Conservation (phyloP, 2,888 invertebrate species). For the Coronaproctus castanopsis region DNA sequence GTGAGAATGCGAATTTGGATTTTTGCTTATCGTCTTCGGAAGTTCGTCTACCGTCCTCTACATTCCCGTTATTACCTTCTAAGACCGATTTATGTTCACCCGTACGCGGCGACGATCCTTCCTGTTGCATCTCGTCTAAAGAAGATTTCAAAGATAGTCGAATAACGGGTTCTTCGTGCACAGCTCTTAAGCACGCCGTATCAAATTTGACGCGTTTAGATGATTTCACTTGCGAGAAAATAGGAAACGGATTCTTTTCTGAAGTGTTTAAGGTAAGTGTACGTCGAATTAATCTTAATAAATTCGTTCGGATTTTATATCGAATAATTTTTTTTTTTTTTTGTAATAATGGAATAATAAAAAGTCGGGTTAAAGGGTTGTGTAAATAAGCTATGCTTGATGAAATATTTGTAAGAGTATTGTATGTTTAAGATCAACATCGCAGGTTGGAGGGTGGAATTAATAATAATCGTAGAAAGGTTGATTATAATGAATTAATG, state of each 20-base stretch:
- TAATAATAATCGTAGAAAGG: no score
- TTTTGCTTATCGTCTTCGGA: constrained; percentile 1
- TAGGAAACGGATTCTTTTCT: constrained; percentile 90
- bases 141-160: constrained; percentile 18
- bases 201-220: constrained; percentile 78
- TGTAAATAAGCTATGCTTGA: no score
- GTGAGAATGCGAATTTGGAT: constrained; percentile 9
- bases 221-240: constrained; percentile 80
- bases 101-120: neutral
- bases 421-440: no score
- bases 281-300: no score
- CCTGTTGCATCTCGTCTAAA: neutral
- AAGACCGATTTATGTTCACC: neutral
- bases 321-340: no score
- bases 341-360: no score
- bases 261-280: constrained; percentile 91
- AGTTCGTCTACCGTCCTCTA: neutral
- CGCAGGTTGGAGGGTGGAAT: no score
- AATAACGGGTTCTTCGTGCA: constrained; percentile 60
- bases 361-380: no score
- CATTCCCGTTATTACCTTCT: neutral
- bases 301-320: no score
- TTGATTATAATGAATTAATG: no score
- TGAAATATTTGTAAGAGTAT: no score
- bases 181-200: constrained; percentile 75